Percentiles rank a stretch among this genome's conserved stretches.
These are phyloP conservation scores for Listrodromus nycthemerus DNA, from an alignment of 2,888 invertebrate species.

Conservation along the genomic window DNA sequence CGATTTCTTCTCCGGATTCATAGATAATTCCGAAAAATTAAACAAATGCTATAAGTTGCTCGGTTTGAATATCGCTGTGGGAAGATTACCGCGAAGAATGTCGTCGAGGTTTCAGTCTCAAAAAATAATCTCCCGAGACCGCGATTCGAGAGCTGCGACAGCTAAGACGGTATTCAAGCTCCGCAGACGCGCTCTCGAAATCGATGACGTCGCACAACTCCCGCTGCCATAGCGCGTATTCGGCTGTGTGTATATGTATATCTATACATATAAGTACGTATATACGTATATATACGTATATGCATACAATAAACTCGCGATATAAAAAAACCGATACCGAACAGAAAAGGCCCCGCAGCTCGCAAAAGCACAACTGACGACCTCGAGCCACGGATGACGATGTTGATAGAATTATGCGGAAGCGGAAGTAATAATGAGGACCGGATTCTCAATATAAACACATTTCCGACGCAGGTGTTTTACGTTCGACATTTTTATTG, in stretches of 20 bases:
- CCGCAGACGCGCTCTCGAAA: constrained; percentile 18
- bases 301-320: constrained; percentile 18
- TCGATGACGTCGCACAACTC: constrained; percentile 60
- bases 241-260: constrained; percentile 4
- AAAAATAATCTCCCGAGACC: background rate
- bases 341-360: constrained; percentile 20
- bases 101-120: background rate
- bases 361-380: constrained; percentile 17
- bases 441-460: constrained; percentile 41
- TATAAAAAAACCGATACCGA: constrained; percentile 25
- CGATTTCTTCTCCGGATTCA: constrained; percentile 8
- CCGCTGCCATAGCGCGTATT: constrained; percentile 8
- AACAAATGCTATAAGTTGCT: constrained; percentile 5
- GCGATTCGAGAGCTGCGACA: background rate
- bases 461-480: constrained; percentile 12
- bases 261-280: constrained; percentile 8
- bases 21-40: background rate
- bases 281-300: constrained; percentile 14
- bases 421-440: constrained; percentile 71
- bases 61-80: constrained; percentile 9
- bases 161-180: background rate
- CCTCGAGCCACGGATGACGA: constrained; percentile 55
- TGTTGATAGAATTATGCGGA: constrained; percentile 68
- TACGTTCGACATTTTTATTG: constrained; percentile 6
- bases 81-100: constrained; percentile 3